These are phyloP conservation scores for Troides oblongomaculatus DNA, from an alignment of 2,888 invertebrate species.

Conservation along the genomic window DNA sequence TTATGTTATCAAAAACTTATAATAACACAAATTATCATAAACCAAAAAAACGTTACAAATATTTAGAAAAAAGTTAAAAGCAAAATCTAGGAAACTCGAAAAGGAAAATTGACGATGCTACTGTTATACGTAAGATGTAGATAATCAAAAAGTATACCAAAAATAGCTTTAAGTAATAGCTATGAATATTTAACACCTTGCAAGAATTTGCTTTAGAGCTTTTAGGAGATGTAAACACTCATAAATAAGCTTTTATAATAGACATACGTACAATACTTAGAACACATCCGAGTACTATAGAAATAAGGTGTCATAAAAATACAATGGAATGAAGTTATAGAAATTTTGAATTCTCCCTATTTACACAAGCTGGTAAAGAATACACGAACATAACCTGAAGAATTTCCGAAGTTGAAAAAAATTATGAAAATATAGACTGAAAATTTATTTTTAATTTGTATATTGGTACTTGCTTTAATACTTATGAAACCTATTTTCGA, in stretches of 20 bases:
- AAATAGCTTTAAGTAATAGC: neutral
- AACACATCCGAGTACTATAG: neutral
- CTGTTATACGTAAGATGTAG: neutral
- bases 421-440: too few species aligned
- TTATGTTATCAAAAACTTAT: neutral
- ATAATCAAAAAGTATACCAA: neutral
- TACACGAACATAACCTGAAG: too few species aligned
- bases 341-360: too few species aligned
- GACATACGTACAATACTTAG: neutral
- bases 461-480: too few species aligned
- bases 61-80: neutral
- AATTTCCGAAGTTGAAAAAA: too few species aligned
- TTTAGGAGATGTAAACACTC: neutral
- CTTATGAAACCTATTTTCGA: too few species aligned
- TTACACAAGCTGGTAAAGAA: too few species aligned
- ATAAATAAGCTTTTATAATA: neutral
- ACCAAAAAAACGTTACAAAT: neutral
- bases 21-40: neutral
- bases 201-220: conserved; percentile 2
- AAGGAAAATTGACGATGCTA: neutral
- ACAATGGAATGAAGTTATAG: too few species aligned
- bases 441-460: too few species aligned
- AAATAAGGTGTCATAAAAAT: neutral
- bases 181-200: neutral
- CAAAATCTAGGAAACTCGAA: neutral